These are phyloP conservation scores for Synergus itoensis DNA, from an alignment of 2,888 invertebrate species.

Conservation along the genomic window DNA sequence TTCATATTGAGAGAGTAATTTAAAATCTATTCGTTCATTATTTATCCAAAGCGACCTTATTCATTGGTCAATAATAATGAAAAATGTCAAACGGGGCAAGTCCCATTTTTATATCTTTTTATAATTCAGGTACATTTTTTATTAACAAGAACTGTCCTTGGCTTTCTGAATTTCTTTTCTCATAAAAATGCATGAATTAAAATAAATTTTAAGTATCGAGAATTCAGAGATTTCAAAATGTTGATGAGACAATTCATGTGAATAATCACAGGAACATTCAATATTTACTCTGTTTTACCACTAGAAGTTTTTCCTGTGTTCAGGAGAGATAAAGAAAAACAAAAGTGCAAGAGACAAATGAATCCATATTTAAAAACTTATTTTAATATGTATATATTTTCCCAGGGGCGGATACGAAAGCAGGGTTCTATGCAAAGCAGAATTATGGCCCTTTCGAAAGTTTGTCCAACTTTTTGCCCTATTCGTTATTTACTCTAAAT, in stretches of 20 bases:
- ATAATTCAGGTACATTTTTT: not conserved
- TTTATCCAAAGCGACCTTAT: not conserved
- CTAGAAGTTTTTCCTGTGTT: conserved; percentile 51
- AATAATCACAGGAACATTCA: conserved; percentile 54
- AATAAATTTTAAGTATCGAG: not conserved
- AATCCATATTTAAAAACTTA: conserved; percentile 31
- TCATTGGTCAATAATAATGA: not conserved
- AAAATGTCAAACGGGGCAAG: not conserved
- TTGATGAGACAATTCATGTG: conserved; percentile 4
- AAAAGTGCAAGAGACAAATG: conserved; percentile 30
- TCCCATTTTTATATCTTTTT: not conserved
- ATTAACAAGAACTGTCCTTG: not conserved
- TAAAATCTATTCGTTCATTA: not conserved
- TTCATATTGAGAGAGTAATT: not conserved
- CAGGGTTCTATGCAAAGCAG: conserved; percentile 24
- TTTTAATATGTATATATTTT: not conserved
- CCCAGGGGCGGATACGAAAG: conserved; percentile 11
- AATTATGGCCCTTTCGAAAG: conserved; percentile 27
- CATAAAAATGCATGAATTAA: not conserved
- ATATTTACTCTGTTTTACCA: conserved; percentile 53
- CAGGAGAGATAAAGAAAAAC: conserved; percentile 20
- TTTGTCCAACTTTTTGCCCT: conserved; percentile 23
- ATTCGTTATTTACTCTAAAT: conserved; percentile 36
- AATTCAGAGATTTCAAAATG: not conserved
- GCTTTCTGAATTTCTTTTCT: not conserved